These are phyloP conservation scores for Psilopsiagon aymara DNA, from an alignment of 2,113 vertebrate genomes.

Conservation along the genomic window DNA sequence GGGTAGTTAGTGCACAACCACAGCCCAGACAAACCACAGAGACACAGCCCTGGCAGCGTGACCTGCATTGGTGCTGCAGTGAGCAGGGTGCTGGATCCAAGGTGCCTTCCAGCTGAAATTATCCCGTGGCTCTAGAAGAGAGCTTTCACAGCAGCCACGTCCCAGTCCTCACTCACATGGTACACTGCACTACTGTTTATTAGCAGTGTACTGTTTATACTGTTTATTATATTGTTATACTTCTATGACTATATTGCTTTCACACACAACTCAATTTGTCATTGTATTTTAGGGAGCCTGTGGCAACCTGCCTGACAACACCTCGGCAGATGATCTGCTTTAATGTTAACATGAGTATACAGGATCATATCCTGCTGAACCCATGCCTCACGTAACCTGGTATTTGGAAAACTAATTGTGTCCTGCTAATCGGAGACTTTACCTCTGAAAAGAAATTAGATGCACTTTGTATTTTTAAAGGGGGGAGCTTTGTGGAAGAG, in stretches of 20 bases:
- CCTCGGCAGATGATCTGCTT: not conserved
- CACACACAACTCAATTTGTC: not conserved
- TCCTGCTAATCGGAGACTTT: not conserved
- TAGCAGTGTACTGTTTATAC: not conserved
- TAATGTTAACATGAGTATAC: not conserved
- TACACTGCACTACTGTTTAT: not conserved
- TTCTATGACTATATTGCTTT: not conserved
- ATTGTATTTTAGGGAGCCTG: not conserved
- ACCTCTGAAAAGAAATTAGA: not conserved
- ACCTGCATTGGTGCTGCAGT: rapidly evolving
- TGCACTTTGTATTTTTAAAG: not conserved
- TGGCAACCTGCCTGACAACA: not conserved
- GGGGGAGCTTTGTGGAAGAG: not conserved
- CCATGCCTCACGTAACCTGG: rapidly evolving
- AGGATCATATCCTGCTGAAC: not conserved
- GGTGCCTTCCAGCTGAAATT: not conserved
- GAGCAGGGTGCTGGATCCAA: not conserved
- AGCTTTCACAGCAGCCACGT: not conserved
- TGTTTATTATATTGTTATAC: too few species aligned
- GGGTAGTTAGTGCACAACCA: not conserved
- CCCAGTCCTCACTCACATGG: rapidly evolving
- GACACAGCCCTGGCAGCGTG: rapidly evolving
- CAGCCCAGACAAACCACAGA: not conserved
- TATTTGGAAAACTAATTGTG: not conserved
- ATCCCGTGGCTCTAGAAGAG: rapidly evolving